Percentiles rank a stretch among this genome's conserved stretches.
Evolutionary conservation across 2,113 vertebrate genomes (phyloP).

Genomic region (Sceloporus tristichus): DNA sequence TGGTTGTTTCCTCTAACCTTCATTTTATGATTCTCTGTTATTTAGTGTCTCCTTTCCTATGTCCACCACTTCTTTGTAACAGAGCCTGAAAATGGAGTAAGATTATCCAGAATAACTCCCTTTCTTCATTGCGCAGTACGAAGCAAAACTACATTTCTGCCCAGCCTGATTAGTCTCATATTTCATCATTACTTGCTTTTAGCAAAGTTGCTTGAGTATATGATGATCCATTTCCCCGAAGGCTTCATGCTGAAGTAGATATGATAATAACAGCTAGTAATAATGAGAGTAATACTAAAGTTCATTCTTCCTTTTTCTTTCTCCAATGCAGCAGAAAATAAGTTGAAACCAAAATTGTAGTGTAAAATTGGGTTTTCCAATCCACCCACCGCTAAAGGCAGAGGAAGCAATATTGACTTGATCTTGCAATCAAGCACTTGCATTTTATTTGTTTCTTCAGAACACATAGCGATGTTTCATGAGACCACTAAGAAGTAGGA

Average conservation of each 20-base stretch:
- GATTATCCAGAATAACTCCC: not conserved
- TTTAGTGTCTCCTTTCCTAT: not conserved
- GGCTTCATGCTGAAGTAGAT: slow-evolving; percentile 29
- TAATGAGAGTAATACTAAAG: slow-evolving; percentile 18
- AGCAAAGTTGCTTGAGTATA: slow-evolving; percentile 16
- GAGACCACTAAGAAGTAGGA: slow-evolving; percentile 29
- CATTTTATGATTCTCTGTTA: not conserved
- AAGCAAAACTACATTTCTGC: slow-evolving; percentile 1
- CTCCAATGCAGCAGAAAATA: slow-evolving; percentile 17
- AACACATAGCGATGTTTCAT: slow-evolving; percentile 7
- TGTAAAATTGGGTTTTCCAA: slow-evolving; percentile 28
- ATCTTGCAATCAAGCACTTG: not conserved
- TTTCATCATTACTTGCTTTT: not conserved
- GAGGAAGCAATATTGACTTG: slow-evolving; percentile 16
- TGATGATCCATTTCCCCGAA: slow-evolving; percentile 9
- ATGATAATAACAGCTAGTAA: not conserved
- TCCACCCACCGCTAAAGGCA: not conserved
- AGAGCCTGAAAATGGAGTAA: not conserved
- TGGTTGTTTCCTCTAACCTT: not conserved
- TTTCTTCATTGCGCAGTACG: slow-evolving; percentile 12
- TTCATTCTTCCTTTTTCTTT: not conserved
- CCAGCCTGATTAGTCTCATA: not conserved
- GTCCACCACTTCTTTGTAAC: not conserved
- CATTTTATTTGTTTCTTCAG: slow-evolving; percentile 20
- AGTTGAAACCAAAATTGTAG: slow-evolving; percentile 26